These are phyloP conservation scores for Meliscaeva auricollis DNA, from an alignment of 2,888 invertebrate genomes.

Conservation along the genomic window DNA sequence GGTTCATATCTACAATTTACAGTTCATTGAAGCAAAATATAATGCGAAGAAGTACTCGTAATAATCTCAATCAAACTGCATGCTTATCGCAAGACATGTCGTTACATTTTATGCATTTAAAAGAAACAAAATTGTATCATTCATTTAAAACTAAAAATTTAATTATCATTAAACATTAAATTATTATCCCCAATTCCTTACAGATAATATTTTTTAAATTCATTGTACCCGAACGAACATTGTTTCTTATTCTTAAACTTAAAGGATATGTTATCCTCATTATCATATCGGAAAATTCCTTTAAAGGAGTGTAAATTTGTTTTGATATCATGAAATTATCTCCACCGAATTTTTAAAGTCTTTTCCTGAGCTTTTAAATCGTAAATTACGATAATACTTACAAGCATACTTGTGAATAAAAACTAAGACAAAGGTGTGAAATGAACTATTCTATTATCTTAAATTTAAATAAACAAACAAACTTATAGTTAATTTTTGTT, in stretches of 20 bases:
- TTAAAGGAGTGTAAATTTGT: conserved; percentile 16
- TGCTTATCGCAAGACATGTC: no score
- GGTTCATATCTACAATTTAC: background rate
- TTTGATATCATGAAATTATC: conserved; percentile 5
- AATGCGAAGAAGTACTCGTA: background rate
- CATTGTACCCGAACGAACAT: background rate
- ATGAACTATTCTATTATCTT: conserved; percentile 1
- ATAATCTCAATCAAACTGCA: background rate
- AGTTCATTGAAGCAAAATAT: background rate
- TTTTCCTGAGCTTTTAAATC: no score
- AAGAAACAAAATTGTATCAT: conserved; percentile 1
- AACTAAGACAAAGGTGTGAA: background rate
- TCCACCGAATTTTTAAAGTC: background rate
- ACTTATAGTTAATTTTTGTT: no score
- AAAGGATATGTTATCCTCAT: conserved; percentile 22
- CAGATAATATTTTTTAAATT: no score
- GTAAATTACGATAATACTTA: background rate
- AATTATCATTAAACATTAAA: conserved; percentile 17
- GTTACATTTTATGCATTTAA: no score
- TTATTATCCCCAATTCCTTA: conserved; percentile 7
- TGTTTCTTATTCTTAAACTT: background rate
- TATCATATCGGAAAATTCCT: conserved; percentile 34
- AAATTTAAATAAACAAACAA: conserved; percentile 12
- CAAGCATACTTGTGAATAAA: conserved; percentile 6
- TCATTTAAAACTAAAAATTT: no score